Evolutionary conservation across 2,888 invertebrate species (phyloP), one percentile per base, ranked within the genome.

Genomic region (Nudaria mundana): DNA sequence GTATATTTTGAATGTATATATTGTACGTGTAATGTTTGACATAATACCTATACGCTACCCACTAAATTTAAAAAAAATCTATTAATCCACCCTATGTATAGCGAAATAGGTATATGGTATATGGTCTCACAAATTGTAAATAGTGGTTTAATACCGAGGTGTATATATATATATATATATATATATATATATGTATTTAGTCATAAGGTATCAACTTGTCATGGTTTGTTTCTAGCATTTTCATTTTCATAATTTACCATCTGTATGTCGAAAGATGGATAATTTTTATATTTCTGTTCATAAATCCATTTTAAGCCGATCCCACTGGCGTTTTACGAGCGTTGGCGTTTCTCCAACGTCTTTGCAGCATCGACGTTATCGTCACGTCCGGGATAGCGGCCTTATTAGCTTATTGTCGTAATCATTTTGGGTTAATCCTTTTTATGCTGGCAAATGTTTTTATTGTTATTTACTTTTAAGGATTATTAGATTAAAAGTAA

Each of bases 401-500:
- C 31, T 44, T 31, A 39, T 40, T 40, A 38, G 47, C 58, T 57
- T 61, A 40, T 54, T 52, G 36, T 44, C 53, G 52, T 48, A 48
- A 46, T 42, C 32, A 42, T 39, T 49, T 52, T 56, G 30, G 48
- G 47, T 51, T 56, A 54, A 51, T 62, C 53, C 47, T 64, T 64
- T 63, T 42, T 62, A 58, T 54, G 48, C 56, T 66, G 63, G 63
- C 44, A 42, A 56, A 47, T 55, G 53, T 63, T 66, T 61, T 72
- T 66, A 74, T 77, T 81, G 80, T 79, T 78, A 79, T 75, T 78
- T 79, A 78, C 72, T 79, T 78, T 58, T 77, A 79, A 80, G 75
- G 53, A 69, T 71, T 71, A 64, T 66, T 66, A 65, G 56, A 65
- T 66, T 65, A 58, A 61, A 64, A 72, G 63, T 71, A 74, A 66